A percentile compares a stretch with the other conserved stretches of the same genome.
Conservation (phyloP, 1,140 invertebrate species). For the Brachionus rubens region DNA sequence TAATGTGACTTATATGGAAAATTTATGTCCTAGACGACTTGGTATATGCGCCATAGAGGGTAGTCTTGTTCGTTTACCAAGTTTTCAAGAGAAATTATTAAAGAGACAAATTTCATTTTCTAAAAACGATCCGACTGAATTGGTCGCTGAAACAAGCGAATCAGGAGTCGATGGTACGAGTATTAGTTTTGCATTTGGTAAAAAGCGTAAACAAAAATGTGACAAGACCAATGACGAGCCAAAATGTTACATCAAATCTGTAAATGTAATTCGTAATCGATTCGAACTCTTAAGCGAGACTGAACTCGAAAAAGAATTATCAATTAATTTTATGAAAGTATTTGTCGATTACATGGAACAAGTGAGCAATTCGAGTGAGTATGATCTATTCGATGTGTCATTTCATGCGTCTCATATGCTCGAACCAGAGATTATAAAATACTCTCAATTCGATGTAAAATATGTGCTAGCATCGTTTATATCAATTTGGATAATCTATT, state of each 20-base stretch:
- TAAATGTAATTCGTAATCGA: slow-evolving; percentile 1
- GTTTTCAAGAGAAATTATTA: slow-evolving; percentile 39
- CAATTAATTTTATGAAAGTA: slow-evolving; percentile 8
- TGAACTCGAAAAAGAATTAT: background rate
- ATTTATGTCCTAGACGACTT: slow-evolving; percentile 17
- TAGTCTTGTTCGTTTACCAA: background rate
- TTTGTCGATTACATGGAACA: slow-evolving; percentile 20
- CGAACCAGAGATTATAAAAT: slow-evolving; percentile 20
- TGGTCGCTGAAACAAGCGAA: background rate
- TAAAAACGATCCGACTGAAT: background rate
- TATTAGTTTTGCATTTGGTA: slow-evolving; percentile 21
- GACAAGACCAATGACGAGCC: background rate
- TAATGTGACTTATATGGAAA: slow-evolving; percentile 18
- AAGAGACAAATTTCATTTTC: background rate
- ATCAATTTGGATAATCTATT: slow-evolving; percentile 31
- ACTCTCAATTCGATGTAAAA: slow-evolving; percentile 16
- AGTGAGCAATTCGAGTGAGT: background rate
- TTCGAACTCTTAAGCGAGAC: slow-evolving; percentile 4
- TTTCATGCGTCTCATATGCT: slow-evolving; percentile 30
- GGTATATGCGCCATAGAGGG: slow-evolving; percentile 39
- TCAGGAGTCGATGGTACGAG: background rate
- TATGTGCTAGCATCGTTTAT: slow-evolving; percentile 13
- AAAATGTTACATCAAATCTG: slow-evolving; percentile 24
- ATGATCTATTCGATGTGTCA: slow-evolving; percentile 7
- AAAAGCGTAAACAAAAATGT: background rate